Conservation (phyloP, 1,140 invertebrate genomes). For the Solenopsis invicta region DNA sequence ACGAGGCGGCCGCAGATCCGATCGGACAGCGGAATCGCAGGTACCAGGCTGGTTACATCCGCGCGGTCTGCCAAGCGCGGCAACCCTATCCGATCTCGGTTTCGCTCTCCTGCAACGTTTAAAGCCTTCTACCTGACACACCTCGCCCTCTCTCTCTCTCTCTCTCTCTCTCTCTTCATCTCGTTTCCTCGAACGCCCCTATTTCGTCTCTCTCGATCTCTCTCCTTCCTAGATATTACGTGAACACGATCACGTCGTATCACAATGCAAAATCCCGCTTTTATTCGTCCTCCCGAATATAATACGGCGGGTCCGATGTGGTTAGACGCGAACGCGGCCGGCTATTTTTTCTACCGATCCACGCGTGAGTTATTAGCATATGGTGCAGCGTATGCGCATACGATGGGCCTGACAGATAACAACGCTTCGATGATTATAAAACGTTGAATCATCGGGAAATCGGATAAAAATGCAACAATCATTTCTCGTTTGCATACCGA, state of each 20-base stretch:
- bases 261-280: slow-evolving; percentile 77
- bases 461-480: slow-evolving; percentile 14
- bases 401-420: slow-evolving; percentile 82
- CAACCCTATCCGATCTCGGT: slow-evolving; percentile 73
- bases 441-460: slow-evolving; percentile 7
- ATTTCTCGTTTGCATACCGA: not conserved
- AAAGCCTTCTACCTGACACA: slow-evolving; percentile 69
- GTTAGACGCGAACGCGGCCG: slow-evolving; percentile 77
- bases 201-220: slow-evolving; percentile 60
- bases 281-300: slow-evolving; percentile 79
- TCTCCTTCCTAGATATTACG: slow-evolving; percentile 57
- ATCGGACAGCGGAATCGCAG: slow-evolving; percentile 80
- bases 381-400: slow-evolving; percentile 75
- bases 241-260: slow-evolving; percentile 50
- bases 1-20: slow-evolving; percentile 78
- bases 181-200: not conserved
- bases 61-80: slow-evolving; percentile 56
- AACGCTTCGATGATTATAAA: slow-evolving; percentile 74
- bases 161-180: slow-evolving; percentile 14
- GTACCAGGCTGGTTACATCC: slow-evolving; percentile 70
- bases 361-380: slow-evolving; percentile 85
- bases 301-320: slow-evolving; percentile 78
- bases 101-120: slow-evolving; percentile 67
- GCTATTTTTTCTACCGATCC: slow-evolving; percentile 69
- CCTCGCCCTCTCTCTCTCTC: not conserved